Conservation (phyloP, 2,113 vertebrate species). For the Myrmecophaga tridactyla region DNA sequence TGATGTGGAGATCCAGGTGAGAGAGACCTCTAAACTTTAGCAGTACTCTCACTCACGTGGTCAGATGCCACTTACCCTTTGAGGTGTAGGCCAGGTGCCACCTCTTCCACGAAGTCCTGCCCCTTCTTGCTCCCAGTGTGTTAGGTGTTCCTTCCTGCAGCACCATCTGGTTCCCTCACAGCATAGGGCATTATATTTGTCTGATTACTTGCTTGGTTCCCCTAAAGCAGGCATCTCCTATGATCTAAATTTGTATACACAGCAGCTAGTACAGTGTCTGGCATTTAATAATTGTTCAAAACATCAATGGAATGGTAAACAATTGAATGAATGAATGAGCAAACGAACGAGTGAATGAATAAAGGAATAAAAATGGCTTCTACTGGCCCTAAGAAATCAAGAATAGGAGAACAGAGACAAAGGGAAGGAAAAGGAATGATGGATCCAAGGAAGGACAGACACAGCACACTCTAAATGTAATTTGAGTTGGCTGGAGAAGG, state of each 20-base stretch:
- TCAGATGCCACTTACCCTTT: neutral
- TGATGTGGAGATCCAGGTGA: neutral
- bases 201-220: neutral
- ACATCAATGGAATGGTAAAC: neutral
- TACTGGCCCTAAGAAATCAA: neutral
- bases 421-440: fast-evolving
- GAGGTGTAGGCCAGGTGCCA: neutral
- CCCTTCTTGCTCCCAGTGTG: too few species aligned
- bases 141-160: neutral
- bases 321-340: neutral
- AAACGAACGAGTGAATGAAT: neutral
- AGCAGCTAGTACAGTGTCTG: neutral
- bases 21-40: neutral
- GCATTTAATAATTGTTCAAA: neutral
- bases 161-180: fast-evolving
- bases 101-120: neutral
- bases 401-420: neutral
- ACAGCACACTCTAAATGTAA: fast-evolving
- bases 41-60: fast-evolving
- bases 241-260: neutral
- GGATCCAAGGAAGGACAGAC: neutral
- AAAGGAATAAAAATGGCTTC: neutral
- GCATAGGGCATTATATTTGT: neutral
- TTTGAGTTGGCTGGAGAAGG: neutral
- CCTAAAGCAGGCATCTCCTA: neutral